Conservation (phyloP, 2,797 vertebrate genomes). For the Pteronotus mesoamericanus region DNA sequence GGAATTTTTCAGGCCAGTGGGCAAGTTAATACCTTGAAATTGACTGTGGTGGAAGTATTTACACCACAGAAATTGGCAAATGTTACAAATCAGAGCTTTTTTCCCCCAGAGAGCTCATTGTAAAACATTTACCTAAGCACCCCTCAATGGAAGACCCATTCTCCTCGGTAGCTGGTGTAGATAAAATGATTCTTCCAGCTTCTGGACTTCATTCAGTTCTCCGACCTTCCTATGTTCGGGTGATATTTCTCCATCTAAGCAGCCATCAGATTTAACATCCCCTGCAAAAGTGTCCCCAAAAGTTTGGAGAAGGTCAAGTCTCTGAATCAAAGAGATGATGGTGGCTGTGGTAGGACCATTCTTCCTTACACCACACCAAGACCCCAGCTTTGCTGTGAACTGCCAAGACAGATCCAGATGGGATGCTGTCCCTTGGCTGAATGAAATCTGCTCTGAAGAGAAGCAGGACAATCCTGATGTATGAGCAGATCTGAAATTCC, state of each 20-base stretch:
- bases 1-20: not conserved
- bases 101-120: not conserved
- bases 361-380: not conserved
- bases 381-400: not conserved
- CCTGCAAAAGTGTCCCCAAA: not conserved
- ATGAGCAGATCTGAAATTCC: not conserved
- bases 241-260: not conserved
- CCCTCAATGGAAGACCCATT: not conserved
- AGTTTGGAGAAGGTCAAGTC: not conserved
- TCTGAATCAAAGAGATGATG: not conserved
- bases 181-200: not conserved
- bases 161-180: not conserved
- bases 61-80: not conserved
- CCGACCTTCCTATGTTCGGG: fast-evolving
- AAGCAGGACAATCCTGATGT: not conserved
- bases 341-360: not conserved
- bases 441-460: not conserved
- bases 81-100: not conserved
- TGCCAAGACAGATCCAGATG: not conserved
- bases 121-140: not conserved
- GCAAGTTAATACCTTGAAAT: not conserved
- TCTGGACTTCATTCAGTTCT: not conserved
- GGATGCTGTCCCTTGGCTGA: too few relatives aligned
- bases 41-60: not conserved
- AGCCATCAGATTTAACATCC: not conserved